Evolutionary conservation across 2,888 invertebrate species (phyloP), one percentile per base, ranked within the genome.

Genomic region (Drosophila sordidapex): DNA sequence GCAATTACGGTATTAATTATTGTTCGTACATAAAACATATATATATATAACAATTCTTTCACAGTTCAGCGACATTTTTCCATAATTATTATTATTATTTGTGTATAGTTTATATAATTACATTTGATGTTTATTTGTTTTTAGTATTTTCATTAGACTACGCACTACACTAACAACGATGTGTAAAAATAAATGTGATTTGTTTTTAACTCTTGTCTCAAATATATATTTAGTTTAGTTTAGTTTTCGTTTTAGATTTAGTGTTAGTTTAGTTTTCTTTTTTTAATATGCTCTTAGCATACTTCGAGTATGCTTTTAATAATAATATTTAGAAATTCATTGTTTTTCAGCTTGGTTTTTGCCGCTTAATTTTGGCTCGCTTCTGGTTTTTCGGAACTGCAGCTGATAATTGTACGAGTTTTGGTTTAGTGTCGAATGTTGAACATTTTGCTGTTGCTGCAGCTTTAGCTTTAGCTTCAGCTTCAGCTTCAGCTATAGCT

Each of bases 151-250:
- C 10, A 72, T 77, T 79, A 79, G 64, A 79, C 90, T 90, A 89
- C 75, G 71, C 75, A 87, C 85, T 91, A 90, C 85, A 80, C 79
- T 89, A 90, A 89, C 81, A 91, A 85, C 77, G 77, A 76, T 86
- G 87, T 88, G 87, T 89, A 91, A 91, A 89, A 89, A 87, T 90
- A 89, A 84, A 90, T 88, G 82, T 81, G 73, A 75, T 77, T 70
- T 66, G 60, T 73, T 67, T 53, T 65, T 57, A 46, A 52, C 27
- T 64, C 72, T 77, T 65, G 48, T 67, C 61, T 76, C 38, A 49
- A 66, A 59, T 53, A 48, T 58, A 38, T 31, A 27, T 40, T 49
- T 29, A 25, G 43, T 78, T 70, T 38, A 51, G 31, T 60, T 61
- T 59, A 8, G 18, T 7, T 29, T 29, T 29, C 7, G 29, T 6